A percentile compares a stretch with the other conserved stretches of the same genome.
phyloP scores from a whole-genome alignment of 2,888 invertebrate genomes.

The Archips xylosteana region DNA sequence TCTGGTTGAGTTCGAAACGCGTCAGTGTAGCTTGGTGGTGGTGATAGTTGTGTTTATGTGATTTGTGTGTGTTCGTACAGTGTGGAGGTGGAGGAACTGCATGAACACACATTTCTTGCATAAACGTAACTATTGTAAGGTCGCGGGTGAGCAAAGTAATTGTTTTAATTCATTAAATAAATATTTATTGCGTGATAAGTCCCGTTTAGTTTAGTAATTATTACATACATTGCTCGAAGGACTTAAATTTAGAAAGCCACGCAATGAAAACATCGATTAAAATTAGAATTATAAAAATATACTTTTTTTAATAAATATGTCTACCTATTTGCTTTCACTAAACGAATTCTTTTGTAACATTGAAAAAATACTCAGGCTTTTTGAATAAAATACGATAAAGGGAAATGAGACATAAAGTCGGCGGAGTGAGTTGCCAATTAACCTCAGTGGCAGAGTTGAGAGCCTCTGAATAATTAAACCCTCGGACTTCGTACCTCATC shows the following conservation, averaged over 20 bases:
- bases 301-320: conserved; percentile 16
- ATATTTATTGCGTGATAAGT: no score
- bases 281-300: conserved; percentile 12
- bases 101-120: no score
- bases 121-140: no score
- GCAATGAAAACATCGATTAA: conserved; percentile 4
- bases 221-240: neutral
- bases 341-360: conserved; percentile 44
- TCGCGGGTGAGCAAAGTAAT: no score
- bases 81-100: no score
- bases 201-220: no score
- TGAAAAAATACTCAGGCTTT: conserved; percentile 44
- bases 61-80: no score
- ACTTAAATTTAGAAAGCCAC: neutral
- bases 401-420: conserved; percentile 61
- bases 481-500: conserved; percentile 66
- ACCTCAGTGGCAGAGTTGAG: conserved; percentile 66
- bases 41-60: no score
- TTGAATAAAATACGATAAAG: conserved; percentile 60
- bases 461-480: conserved; percentile 77
- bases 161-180: no score
- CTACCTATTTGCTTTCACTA: conserved; percentile 15
- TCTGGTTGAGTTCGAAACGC: no score
- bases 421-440: conserved; percentile 69
- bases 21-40: no score